Evolutionary conservation across 2,113 vertebrate species (phyloP), one percentile per base, ranked within the genome.

Genomic region (Oceanites oceanicus): DNA sequence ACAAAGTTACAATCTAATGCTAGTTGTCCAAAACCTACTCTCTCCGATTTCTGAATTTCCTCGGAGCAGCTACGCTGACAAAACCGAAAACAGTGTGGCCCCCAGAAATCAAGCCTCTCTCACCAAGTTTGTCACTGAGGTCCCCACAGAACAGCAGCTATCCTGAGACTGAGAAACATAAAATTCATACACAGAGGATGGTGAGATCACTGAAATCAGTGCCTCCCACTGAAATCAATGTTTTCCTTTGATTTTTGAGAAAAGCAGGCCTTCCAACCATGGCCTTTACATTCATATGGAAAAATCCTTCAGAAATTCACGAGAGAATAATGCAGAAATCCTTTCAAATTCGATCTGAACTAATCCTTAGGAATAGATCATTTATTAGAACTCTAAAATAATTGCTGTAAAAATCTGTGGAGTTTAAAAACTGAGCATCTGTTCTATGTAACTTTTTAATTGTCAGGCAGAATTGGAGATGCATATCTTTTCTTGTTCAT

Each of bases 41-140:
- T 49, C 49, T 53, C 10, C 6, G 25, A 63, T 75, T 55, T 58
- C 38, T 38, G 17, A 73, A 53, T 70, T 40, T 87, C 47, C 52
- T 68, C 0, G 0, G 1, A 62, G 58, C 27, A n/a, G 45, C 49
- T 62, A 13, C 3, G 1, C 27, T 65, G 66, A 53, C 34, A 68
- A 38, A 82, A 65, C 26, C 2, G 1, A 61, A n/a, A 78, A 6
- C 5, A 52, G 29, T 2, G 5, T 9, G 42, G 16, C 16, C 16
- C 11, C 20, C 42, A 67, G n/a, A 87, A 18, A 14, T 55, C 38
- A 18, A 44, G 7, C 8, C 22, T 21, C 38, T 21, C 36, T 67
- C 14, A 11, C 18, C 5, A 4, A 77, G 7, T 49, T 58, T 63
- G 22, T 22, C 26, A 49, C 38, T 59, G 52, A 71, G 49, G 9